phyloP scores from a whole-genome alignment of 1,140 invertebrate species.

The Chrysomallon squamiferum region DNA sequence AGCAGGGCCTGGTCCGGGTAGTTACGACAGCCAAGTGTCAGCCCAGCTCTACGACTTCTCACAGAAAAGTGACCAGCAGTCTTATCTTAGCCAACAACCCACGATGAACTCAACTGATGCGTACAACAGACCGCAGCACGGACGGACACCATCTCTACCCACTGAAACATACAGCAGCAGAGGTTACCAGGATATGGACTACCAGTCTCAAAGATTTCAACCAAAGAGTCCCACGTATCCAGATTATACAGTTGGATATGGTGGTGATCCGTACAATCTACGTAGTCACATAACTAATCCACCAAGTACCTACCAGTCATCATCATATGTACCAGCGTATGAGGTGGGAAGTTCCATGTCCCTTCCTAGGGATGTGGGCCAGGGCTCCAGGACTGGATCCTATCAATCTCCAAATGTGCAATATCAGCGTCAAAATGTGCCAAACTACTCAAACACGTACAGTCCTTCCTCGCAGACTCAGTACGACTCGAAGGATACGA shows the following conservation, averaged over 20 bases:
- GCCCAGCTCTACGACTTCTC: constrained; percentile 20
- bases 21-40: constrained; percentile 22
- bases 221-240: not conserved
- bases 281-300: not conserved
- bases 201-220: not conserved
- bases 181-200: not conserved
- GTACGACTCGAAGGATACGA: too few species aligned
- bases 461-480: not conserved
- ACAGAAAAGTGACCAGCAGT: not conserved
- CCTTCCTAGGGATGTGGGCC: constrained; percentile 7
- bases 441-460: not conserved
- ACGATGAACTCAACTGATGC: not conserved
- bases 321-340: not conserved
- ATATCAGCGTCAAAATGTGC: too few species aligned
- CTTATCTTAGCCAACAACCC: not conserved
- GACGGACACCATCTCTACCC: not conserved
- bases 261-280: not conserved
- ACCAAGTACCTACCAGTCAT: not conserved
- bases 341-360: constrained; percentile 19
- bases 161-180: not conserved
- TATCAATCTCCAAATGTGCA: constrained; percentile 20
- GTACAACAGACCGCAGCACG: not conserved
- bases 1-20: not conserved
- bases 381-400: constrained; percentile 7
- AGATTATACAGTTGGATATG: not conserved